Conservation (phyloP, 1,140 invertebrate genomes). For the Nebria ingens region DNA sequence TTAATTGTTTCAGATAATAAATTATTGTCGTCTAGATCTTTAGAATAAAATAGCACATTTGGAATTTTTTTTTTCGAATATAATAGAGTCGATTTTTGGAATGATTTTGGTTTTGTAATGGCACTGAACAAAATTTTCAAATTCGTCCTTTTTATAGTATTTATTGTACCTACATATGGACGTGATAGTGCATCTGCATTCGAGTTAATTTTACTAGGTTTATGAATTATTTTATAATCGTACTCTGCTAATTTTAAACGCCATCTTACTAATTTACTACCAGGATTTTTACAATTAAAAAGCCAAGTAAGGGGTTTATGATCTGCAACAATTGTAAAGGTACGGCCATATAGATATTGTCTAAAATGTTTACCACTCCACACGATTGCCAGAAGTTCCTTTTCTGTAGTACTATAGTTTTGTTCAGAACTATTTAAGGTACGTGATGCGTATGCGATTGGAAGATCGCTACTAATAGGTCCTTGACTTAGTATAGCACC, state of each 20-base stretch:
- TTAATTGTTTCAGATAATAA: constrained; percentile 18
- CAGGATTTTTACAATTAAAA: constrained; percentile 32
- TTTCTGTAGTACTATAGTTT: constrained; percentile 31
- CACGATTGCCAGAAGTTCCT: constrained; percentile 42
- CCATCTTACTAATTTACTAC: constrained; percentile 36
- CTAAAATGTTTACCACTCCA: constrained; percentile 34
- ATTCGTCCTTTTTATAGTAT: constrained; percentile 20
- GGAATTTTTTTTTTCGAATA: constrained; percentile 22
- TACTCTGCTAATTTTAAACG: constrained; percentile 32
- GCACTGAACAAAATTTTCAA: constrained; percentile 25
- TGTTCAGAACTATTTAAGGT: constrained; percentile 18
- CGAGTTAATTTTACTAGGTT: constrained; percentile 31
- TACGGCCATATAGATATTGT: constrained; percentile 31
- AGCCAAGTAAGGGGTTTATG: constrained; percentile 38
- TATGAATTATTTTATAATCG: constrained; percentile 36
- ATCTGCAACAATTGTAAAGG: constrained; percentile 37
- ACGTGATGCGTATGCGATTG: constrained; percentile 24
- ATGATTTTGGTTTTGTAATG: constrained; percentile 23
- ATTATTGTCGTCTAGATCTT: constrained; percentile 25
- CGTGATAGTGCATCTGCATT: constrained; percentile 34
- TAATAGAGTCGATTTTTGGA: constrained; percentile 16
- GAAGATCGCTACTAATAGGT: constrained; percentile 19
- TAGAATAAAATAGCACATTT: constrained; percentile 22
- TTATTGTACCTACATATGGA: constrained; percentile 20
- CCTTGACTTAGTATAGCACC: constrained; percentile 28